Conservation (phyloP, 2,888 invertebrate genomes). For the Lasioglossum lativentre region DNA sequence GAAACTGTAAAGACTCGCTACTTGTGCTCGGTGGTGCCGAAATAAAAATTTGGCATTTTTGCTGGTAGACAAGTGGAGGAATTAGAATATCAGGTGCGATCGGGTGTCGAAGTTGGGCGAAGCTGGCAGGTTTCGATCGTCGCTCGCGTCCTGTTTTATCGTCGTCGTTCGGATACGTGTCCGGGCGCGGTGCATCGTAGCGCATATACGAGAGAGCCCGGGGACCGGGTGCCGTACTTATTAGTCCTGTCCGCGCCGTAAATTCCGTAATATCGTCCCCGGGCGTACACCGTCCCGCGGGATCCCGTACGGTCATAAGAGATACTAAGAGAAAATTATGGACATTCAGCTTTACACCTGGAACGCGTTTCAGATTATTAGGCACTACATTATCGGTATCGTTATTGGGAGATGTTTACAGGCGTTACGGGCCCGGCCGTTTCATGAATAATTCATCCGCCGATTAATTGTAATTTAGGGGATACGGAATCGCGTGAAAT, state of each 20-base stretch:
- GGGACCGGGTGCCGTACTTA: constrained; percentile 54
- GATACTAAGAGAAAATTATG: constrained; percentile 67
- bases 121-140: not conserved
- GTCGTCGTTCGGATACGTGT: constrained; percentile 42
- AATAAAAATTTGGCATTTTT: not conserved
- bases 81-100: constrained; percentile 23
- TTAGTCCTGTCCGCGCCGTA: constrained; percentile 57
- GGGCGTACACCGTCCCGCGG: constrained; percentile 39
- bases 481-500: constrained; percentile 29
- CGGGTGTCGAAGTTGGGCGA: constrained; percentile 38
- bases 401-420: constrained; percentile 60
- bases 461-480: constrained; percentile 56
- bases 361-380: constrained; percentile 62
- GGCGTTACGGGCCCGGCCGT: constrained; percentile 38
- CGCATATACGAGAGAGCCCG: constrained; percentile 8
- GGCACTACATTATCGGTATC: constrained; percentile 60
- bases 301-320: constrained; percentile 48
- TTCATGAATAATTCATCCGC: constrained; percentile 63
- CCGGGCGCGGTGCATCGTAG: constrained; percentile 1
- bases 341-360: constrained; percentile 63
- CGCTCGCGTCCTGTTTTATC: constrained; percentile 49
- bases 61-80: not conserved
- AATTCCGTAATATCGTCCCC: constrained; percentile 59
- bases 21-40: not conserved
- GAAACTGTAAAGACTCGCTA: too few relatives aligned